A percentile compares a stretch with the other conserved stretches of the same genome.
Evolutionary conservation across 2,888 invertebrate genomes (phyloP).

Genomic region (Calliphora vomitoria): DNA sequence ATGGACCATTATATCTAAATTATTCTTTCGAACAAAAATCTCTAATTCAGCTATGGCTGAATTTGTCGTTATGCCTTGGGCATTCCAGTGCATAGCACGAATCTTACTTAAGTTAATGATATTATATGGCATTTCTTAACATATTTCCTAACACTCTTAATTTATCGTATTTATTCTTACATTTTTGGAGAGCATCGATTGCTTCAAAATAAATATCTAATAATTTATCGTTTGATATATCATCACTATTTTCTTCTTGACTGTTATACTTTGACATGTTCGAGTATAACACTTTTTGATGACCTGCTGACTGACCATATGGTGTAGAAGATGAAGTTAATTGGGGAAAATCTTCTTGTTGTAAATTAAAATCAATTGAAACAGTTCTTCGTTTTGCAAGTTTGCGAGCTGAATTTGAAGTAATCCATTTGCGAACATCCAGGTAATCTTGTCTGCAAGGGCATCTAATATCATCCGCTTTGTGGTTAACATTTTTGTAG

Average conservation of each 20-base stretch:
- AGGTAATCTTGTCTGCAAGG: background rate
- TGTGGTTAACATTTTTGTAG: background rate
- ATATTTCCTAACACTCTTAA: slow-evolving; percentile 34
- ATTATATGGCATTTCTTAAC: slow-evolving; percentile 43
- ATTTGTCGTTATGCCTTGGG: slow-evolving; percentile 33
- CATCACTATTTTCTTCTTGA: background rate
- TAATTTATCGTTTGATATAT: slow-evolving; percentile 17
- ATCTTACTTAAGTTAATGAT: background rate
- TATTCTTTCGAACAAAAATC: background rate
- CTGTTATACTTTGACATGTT: background rate
- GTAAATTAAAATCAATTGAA: background rate
- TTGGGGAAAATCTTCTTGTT: background rate
- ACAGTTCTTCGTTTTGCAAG: background rate
- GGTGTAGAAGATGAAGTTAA: background rate
- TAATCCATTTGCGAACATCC: background rate
- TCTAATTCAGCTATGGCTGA: slow-evolving; percentile 13
- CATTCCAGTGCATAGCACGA: slow-evolving; percentile 42
- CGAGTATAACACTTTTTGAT: background rate
- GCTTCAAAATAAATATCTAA: slow-evolving; percentile 38
- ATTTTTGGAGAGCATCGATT: slow-evolving; percentile 35
- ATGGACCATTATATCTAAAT: slow-evolving; percentile 12
- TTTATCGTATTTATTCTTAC: slow-evolving; percentile 39
- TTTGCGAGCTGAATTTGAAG: background rate
- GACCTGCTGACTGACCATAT: background rate
- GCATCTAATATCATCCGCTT: background rate